Conservation (phyloP, 2,888 invertebrate species). For the Dexiosoma caninum region DNA sequence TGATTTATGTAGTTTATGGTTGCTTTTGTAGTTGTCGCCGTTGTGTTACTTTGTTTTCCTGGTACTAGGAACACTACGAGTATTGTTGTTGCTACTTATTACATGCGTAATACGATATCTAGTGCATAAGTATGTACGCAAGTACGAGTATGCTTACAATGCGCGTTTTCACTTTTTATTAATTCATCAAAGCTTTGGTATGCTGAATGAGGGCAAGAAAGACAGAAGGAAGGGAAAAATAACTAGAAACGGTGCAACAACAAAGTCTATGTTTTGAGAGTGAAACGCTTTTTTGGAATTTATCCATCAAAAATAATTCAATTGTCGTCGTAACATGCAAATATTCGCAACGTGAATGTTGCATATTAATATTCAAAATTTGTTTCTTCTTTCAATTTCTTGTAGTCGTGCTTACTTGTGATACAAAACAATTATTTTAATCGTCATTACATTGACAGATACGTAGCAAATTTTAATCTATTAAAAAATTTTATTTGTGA, state of each 20-base stretch:
- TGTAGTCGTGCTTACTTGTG: conserved; percentile 24
- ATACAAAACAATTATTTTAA: conserved; percentile 28
- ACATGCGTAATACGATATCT: not conserved
- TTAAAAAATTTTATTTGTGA: not conserved
- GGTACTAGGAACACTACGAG: not conserved
- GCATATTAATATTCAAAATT: conserved; percentile 25
- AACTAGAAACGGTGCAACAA: conserved; percentile 3
- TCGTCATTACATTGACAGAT: conserved; percentile 24
- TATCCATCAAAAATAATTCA: conserved; percentile 50
- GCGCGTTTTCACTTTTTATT: conserved; percentile 62
- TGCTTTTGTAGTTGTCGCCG: conserved; percentile 11
- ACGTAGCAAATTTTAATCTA: not conserved
- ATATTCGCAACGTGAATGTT: not conserved
- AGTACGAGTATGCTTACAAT: not conserved
- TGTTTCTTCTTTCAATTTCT: conserved; percentile 22
- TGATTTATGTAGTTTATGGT: conserved; percentile 31
- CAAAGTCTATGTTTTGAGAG: conserved; percentile 29
- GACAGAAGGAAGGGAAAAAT: not conserved
- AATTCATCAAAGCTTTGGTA: conserved; percentile 50
- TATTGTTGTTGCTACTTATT: not conserved
- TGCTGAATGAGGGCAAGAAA: not conserved
- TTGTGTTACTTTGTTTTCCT: not conserved
- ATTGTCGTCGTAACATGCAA: conserved; percentile 20
- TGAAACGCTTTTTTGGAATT: conserved; percentile 55
- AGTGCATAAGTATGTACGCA: too few relatives aligned